Conservation (phyloP, 2,888 invertebrate species). For the Hirudinaria manillensis region DNA sequence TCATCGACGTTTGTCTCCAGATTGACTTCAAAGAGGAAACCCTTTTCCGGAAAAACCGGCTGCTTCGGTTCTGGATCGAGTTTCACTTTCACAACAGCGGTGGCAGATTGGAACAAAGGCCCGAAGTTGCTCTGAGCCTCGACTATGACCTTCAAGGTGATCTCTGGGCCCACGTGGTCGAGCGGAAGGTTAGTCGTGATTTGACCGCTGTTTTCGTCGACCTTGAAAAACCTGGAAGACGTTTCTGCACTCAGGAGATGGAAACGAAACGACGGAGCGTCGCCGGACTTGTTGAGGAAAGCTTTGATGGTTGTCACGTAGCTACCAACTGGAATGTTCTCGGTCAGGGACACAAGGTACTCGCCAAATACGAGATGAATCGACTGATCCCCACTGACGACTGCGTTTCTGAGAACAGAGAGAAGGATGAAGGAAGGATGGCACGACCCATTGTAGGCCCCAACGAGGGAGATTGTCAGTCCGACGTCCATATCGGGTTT, state of each 20-base stretch:
- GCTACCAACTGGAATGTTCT: slow-evolving; percentile 80
- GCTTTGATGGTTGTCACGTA: slow-evolving; percentile 81
- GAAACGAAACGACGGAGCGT: not conserved
- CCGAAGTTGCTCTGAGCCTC: not conserved
- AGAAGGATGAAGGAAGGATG: slow-evolving; percentile 66
- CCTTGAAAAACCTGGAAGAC: slow-evolving; percentile 66
- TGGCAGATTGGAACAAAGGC: not conserved
- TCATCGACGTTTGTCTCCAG: not conserved
- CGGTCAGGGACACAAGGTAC: slow-evolving; percentile 81
- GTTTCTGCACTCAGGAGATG: slow-evolving; percentile 39
- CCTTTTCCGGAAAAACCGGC: slow-evolving; percentile 6
- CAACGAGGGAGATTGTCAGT: slow-evolving; percentile 64
- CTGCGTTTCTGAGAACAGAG: slow-evolving; percentile 68
- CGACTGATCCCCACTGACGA: slow-evolving; percentile 84
- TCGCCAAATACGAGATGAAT: slow-evolving; percentile 81
- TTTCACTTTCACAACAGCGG: slow-evolving; percentile 14
- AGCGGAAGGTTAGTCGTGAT: slow-evolving; percentile 60
- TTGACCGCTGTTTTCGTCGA: slow-evolving; percentile 60
- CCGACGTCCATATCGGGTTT: slow-evolving; percentile 47
- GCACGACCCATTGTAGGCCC: slow-evolving; percentile 61
- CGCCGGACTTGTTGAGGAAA: slow-evolving; percentile 62
- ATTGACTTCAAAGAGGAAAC: not conserved
- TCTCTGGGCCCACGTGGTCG: slow-evolving; percentile 72
- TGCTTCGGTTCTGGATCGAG: slow-evolving; percentile 22
- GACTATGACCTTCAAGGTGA: slow-evolving; percentile 76